Conservation (phyloP, 2,888 invertebrate species). For the Rhagonycha fulva region DNA sequence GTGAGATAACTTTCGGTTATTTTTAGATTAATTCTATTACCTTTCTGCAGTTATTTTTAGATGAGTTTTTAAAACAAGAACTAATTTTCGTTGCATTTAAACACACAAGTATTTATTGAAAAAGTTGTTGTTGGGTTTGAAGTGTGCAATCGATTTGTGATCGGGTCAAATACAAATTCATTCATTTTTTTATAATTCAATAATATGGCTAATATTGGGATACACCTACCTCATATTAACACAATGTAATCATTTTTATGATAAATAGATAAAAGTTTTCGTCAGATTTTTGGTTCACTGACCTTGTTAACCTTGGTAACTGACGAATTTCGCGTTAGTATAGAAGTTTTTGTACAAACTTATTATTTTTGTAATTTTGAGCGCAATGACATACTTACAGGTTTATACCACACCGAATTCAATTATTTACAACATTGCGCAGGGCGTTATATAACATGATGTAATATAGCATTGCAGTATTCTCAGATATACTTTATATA, state of each 20-base stretch:
- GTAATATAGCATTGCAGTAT: background rate
- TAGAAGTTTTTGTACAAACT: background rate
- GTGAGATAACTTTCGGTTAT: background rate
- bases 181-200: background rate
- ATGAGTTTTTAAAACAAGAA: no score
- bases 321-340: background rate
- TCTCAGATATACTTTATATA: background rate
- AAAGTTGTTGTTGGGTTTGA: background rate
- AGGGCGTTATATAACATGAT: constrained; percentile 22
- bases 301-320: background rate
- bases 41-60: no score
- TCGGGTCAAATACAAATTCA: background rate
- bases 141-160: background rate
- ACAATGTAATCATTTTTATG: background rate
- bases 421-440: constrained; percentile 25
- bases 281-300: background rate
- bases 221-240: background rate
- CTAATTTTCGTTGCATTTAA: no score
- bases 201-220: background rate
- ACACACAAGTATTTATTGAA: no score
- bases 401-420: background rate
- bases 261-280: background rate
- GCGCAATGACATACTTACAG: background rate
- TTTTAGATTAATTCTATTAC: background rate
- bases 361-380: background rate